These are phyloP conservation scores for Tanytarsus gracilentus DNA, from an alignment of 2,888 invertebrate species.

Conservation along the genomic window DNA sequence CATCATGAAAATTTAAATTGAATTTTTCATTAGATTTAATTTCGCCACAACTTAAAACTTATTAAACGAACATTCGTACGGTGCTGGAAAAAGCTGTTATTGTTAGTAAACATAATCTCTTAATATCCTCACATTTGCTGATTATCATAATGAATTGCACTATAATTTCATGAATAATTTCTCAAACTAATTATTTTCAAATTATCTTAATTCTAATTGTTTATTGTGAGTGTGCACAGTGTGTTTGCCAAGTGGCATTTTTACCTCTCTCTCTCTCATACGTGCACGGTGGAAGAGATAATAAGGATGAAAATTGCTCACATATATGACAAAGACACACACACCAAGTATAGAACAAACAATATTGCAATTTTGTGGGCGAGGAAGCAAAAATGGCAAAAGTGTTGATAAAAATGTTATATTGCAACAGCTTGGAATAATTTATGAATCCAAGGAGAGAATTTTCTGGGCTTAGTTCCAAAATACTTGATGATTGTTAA, in stretches of 20 bases:
- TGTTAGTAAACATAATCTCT: conserved; percentile 8
- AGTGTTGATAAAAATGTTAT: conserved; percentile 27
- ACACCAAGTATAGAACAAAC: not conserved
- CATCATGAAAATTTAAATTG: too few relatives aligned
- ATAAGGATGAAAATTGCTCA: too few relatives aligned
- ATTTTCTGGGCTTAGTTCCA: conserved; percentile 21
- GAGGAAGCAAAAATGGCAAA: not conserved
- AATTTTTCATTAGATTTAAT: too few relatives aligned
- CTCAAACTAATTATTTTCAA: conserved; percentile 14
- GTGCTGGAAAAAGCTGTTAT: too few relatives aligned
- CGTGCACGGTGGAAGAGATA: too few relatives aligned
- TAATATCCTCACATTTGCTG: not conserved
- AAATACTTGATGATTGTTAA: conserved; percentile 20
- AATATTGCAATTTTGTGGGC: not conserved
- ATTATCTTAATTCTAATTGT: conserved; percentile 11
- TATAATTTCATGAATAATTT: not conserved
- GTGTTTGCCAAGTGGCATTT: not conserved
- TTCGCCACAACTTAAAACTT: too few relatives aligned
- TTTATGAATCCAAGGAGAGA: conserved; percentile 14
- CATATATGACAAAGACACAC: too few relatives aligned
- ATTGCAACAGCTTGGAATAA: conserved; percentile 23
- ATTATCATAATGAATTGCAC: conserved; percentile 15
- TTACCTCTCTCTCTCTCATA: not conserved
- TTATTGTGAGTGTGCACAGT: not conserved
- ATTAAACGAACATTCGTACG: too few relatives aligned